phyloP scores from a whole-genome alignment of 30 jellyfish, hydroid and myxozoan genomes.

The Aurelia aurita region DNA sequence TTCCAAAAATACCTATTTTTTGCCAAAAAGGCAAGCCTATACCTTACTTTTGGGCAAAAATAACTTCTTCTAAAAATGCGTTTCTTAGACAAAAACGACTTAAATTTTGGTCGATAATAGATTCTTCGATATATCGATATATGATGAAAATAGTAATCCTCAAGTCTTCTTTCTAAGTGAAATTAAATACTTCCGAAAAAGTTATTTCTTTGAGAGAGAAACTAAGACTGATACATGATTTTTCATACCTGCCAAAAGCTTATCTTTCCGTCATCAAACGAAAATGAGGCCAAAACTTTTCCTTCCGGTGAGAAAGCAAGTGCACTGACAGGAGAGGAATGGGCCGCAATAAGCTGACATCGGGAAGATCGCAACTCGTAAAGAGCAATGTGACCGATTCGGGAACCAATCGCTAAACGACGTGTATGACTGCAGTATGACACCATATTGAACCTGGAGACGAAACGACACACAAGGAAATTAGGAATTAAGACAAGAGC shows the following conservation, averaged over 20 bases:
- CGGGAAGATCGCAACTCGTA: conserved; percentile 94
- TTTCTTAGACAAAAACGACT: too few species aligned
- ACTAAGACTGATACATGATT: not conserved
- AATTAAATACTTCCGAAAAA: too few species aligned
- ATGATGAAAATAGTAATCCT: too few species aligned
- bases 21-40: too few species aligned
- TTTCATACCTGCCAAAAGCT: conserved; percentile 94
- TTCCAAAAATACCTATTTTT: too few species aligned
- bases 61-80: too few species aligned
- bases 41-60: too few species aligned
- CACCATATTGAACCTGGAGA: conserved; percentile 87
- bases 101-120: too few species aligned
- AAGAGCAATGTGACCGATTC: conserved; percentile 94
- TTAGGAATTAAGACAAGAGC: too few species aligned
- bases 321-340: conserved; percentile 76
- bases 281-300: conserved; percentile 93
- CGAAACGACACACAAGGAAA: not conserved
- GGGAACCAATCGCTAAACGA: conserved; percentile 98
- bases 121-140: too few species aligned
- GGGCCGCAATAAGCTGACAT: conserved; percentile 93
- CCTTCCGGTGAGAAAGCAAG: conserved; percentile 97
- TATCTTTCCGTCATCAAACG: conserved; percentile 73
- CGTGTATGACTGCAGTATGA: conserved; percentile 92
- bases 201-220: too few species aligned
- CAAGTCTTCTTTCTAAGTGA: too few species aligned